A percentile compares a stretch with the other conserved stretches of the same genome.
Conservation (phyloP, 2,888 invertebrate genomes). For the Apocheima hispidaria region DNA sequence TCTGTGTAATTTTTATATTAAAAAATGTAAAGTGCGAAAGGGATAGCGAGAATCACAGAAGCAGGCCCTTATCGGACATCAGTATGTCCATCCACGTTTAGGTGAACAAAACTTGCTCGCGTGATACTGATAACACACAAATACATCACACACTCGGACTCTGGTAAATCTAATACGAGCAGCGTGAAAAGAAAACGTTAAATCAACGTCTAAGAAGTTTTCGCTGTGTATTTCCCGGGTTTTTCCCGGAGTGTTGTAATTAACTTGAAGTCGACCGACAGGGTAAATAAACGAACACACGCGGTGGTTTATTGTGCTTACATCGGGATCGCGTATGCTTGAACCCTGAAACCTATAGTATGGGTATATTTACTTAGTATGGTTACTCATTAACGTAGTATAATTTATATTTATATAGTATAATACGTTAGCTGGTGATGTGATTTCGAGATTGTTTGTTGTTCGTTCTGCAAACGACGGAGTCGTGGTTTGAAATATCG, state of each 20-base stretch:
- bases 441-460: no score
- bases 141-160: not conserved
- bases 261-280: conserved; percentile 4
- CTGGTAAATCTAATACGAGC: conserved; percentile 16
- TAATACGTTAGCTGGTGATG: no score
- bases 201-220: conserved; percentile 14
- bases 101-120: not conserved
- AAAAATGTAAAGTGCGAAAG: no score
- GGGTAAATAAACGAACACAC: conserved; percentile 9
- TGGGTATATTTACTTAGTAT: not conserved
- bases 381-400: not conserved
- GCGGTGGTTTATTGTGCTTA: conserved; percentile 5
- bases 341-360: not conserved
- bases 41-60: no score
- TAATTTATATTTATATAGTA: no score
- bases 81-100: not conserved
- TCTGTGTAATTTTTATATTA: no score
- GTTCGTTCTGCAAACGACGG: no score
- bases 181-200: conserved; percentile 10
- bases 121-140: conserved; percentile 3
- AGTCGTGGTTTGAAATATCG: no score
- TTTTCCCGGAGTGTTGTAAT: conserved; percentile 18
- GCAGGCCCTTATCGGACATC: no score
- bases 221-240: conserved; percentile 6
- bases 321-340: not conserved